phyloP scores from a whole-genome alignment of 1,140 invertebrate species.

The Ceratitis capitata region DNA sequence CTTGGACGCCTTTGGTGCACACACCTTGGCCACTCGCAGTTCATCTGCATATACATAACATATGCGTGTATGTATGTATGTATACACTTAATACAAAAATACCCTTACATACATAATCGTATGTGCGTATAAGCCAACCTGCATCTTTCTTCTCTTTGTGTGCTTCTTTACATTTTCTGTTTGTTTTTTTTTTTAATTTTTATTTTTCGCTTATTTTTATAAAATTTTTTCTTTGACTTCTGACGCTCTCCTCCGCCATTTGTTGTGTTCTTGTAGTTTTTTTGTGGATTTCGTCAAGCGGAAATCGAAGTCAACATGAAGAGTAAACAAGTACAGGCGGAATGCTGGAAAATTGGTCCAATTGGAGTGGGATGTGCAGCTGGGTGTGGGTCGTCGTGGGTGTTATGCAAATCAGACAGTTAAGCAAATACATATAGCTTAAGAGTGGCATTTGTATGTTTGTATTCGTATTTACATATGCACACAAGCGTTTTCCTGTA shows the following conservation, averaged over 20 bases:
- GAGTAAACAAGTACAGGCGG: background rate
- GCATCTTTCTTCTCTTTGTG: background rate
- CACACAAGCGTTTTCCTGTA: background rate
- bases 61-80: background rate
- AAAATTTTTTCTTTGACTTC: background rate
- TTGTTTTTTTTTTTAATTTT: background rate
- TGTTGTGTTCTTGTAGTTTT: no score
- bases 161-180: background rate
- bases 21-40: background rate
- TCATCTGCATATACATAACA: background rate
- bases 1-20: background rate
- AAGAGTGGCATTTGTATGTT: no score
- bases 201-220: background rate
- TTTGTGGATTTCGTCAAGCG: slow-evolving; percentile 16
- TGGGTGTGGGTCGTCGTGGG: background rate
- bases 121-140: background rate
- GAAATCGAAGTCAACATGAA: slow-evolving; percentile 38
- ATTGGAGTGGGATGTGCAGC: background rate
- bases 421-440: background rate
- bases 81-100: background rate
- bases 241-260: background rate
- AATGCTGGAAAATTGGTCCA: background rate
- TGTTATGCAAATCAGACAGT: background rate
- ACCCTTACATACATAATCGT: background rate
- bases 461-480: background rate